These are phyloP conservation scores for Thereva nobilitata DNA, from an alignment of 2,888 invertebrate genomes.

Conservation along the genomic window DNA sequence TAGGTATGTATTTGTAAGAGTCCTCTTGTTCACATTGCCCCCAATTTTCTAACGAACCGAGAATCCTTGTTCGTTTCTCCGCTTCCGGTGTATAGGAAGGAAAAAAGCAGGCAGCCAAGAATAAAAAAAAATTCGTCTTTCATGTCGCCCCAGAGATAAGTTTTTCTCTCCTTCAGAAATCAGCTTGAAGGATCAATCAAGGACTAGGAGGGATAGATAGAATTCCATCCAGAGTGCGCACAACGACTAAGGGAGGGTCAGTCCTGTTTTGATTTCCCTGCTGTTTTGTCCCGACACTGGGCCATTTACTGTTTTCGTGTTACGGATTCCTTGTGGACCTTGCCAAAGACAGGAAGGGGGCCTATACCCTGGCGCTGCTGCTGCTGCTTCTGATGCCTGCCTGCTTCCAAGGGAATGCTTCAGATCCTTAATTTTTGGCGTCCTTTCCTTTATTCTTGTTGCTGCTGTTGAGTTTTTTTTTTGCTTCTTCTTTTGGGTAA, in stretches of 20 bases:
- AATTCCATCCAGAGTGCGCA: not conserved
- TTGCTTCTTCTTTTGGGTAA: not conserved
- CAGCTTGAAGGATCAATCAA: slow-evolving; percentile 31
- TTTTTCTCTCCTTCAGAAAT: slow-evolving; percentile 23
- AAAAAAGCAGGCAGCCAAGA: too few species aligned
- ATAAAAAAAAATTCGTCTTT: slow-evolving; percentile 18
- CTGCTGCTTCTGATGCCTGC: too few species aligned
- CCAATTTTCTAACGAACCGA: slow-evolving; percentile 9
- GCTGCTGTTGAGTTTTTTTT: too few species aligned
- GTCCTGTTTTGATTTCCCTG: slow-evolving; percentile 7
- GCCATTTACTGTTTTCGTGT: slow-evolving; percentile 24
- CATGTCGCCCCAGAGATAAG: slow-evolving; percentile 30
- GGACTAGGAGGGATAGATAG: not conserved
- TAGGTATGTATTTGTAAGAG: not conserved
- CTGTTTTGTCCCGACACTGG: slow-evolving; percentile 1
- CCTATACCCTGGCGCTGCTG: too few species aligned
- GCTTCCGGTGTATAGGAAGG: slow-evolving; percentile 10
- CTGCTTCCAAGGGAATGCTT: not conserved
- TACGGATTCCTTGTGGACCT: slow-evolving; percentile 22
- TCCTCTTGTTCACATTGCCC: not conserved
- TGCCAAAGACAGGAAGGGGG: not conserved
- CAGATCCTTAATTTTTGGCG: slow-evolving; percentile 28
- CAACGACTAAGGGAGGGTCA: slow-evolving; percentile 12
- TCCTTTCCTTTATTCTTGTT: slow-evolving; percentile 14
- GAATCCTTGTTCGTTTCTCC: slow-evolving; percentile 13